These are phyloP conservation scores for Microcebus griseorufus DNA, from an alignment of 2,113 vertebrate species.

Conservation along the genomic window DNA sequence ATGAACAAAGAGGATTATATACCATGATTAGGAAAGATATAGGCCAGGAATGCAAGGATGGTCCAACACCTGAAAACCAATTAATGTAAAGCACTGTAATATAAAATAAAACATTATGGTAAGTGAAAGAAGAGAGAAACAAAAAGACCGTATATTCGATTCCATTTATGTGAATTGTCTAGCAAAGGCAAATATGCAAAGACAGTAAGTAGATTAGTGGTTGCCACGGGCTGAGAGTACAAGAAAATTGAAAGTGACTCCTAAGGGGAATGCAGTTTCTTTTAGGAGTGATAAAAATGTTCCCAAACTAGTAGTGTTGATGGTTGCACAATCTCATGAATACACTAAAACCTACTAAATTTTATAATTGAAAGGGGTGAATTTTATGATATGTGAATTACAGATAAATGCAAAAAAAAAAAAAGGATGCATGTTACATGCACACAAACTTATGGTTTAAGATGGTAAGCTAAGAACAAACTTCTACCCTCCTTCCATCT, in stretches of 20 bases:
- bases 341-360: not conserved
- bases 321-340: not conserved
- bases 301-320: not conserved
- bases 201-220: not conserved
- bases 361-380: not conserved
- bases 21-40: not conserved
- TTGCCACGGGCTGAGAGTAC: too few species aligned
- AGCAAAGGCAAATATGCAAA: not conserved
- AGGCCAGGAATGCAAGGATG: not conserved
- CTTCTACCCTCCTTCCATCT: not conserved
- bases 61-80: not conserved
- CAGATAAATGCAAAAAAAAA: not conserved
- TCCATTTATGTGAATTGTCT: not conserved
- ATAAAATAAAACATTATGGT: not conserved
- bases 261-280: not conserved
- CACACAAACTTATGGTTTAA: not conserved
- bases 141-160: not conserved
- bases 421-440: not conserved
- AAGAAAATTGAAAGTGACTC: not conserved
- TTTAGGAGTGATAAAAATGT: not conserved
- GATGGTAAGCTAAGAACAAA: not conserved
- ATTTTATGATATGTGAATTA: not conserved
- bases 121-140: not conserved
- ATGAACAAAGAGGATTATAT: not conserved
- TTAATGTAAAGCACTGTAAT: not conserved